phyloP scores from a whole-genome alignment of 2,113 vertebrate species.

The Equus quagga region DNA sequence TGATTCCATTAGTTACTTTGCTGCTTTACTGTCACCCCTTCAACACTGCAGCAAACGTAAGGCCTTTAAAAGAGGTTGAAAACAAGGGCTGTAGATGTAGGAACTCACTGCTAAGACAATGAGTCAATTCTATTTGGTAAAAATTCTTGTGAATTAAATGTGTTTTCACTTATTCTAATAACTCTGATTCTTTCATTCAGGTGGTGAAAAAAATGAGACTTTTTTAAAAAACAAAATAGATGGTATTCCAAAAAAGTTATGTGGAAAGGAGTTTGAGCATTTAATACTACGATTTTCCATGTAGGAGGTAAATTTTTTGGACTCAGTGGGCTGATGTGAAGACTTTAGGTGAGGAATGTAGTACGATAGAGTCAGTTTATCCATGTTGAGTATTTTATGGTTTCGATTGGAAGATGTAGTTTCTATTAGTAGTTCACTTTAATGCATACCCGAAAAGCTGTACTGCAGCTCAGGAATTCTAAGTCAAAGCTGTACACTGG shows the following conservation, averaged over 20 bases:
- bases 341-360: not conserved
- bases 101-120: not conserved
- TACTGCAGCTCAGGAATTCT: not conserved
- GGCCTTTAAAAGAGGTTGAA: not conserved
- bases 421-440: not conserved
- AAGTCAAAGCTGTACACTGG: not conserved
- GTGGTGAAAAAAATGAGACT: not conserved
- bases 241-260: conserved; percentile 22
- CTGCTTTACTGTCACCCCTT: not conserved
- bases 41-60: not conserved
- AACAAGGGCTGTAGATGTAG: not conserved
- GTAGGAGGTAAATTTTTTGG: not conserved
- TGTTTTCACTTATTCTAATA: conserved; percentile 32
- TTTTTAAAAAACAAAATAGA: not conserved
- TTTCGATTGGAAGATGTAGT: not conserved
- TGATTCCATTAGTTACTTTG: not conserved
- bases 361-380: not conserved
- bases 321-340: not conserved
- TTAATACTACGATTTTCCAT: not conserved
- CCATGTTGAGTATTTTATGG: not conserved
- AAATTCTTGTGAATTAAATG: conserved; percentile 22
- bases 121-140: conserved; percentile 11
- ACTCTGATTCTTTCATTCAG: conserved; percentile 5
- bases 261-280: conserved; percentile 21
- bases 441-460: not conserved